Percentiles rank a stretch among this genome's conserved stretches.
Conservation (phyloP, 1,140 invertebrate species). For the Luehdorfia chinensis region DNA sequence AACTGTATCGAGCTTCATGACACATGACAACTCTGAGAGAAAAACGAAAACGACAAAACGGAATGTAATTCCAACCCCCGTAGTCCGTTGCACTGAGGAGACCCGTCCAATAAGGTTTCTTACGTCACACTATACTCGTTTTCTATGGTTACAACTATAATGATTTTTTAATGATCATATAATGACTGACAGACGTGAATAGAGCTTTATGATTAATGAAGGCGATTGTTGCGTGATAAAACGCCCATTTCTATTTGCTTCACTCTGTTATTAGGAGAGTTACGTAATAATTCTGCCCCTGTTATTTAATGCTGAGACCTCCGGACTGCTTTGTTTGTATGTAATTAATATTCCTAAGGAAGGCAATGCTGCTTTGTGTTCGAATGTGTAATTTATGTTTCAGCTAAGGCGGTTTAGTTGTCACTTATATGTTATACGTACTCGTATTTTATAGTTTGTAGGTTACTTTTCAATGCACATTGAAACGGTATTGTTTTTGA, state of each 20-base stretch:
- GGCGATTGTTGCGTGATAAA: conserved; percentile 48
- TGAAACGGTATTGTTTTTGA: too few species aligned
- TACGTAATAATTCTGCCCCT: conserved; percentile 21
- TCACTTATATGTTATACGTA: background rate
- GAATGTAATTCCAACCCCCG: conserved; percentile 8
- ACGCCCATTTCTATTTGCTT: conserved; percentile 6
- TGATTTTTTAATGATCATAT: conserved; percentile 68
- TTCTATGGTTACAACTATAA: conserved; percentile 30
- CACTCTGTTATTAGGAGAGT: conserved; percentile 14
- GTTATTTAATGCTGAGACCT: conserved; percentile 19
- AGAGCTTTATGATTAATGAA: conserved; percentile 53
- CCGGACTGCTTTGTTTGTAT: conserved; percentile 24
- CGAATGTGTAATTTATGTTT: background rate
- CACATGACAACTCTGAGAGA: conserved; percentile 2
- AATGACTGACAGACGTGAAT: conserved; percentile 55
- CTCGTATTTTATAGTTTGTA: too few species aligned
- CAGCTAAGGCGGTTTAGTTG: background rate
- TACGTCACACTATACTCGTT: background rate
- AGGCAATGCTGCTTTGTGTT: conserved; percentile 24
- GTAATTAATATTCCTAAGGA: conserved; percentile 36
- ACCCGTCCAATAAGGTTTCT: conserved; percentile 10
- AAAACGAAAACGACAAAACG: conserved; percentile 1
- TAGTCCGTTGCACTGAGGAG: conserved; percentile 4
- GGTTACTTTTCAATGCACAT: too few species aligned
- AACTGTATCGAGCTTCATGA: background rate